Conservation (phyloP, 1,140 invertebrate species). For the Zelostemma sp. region DNA sequence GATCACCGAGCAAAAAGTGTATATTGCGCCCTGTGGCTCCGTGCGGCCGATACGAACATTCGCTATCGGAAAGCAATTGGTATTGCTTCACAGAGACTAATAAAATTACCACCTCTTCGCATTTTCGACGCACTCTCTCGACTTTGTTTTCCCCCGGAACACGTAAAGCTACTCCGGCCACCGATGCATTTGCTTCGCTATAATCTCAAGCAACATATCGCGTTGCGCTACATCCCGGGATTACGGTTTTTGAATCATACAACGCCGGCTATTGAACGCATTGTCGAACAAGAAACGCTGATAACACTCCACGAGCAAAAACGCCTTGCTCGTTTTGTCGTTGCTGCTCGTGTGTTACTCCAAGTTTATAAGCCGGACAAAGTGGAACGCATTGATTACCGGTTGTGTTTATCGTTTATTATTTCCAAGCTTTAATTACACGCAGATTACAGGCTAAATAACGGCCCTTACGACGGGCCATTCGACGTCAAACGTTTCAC, state of each 20-base stretch:
- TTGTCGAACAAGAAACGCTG: constrained; percentile 4
- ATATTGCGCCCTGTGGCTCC: constrained; percentile 1
- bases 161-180: constrained; percentile 3
- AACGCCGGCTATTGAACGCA: neutral
- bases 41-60: constrained; percentile 5
- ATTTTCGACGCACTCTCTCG: constrained; percentile 1
- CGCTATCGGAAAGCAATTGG: constrained; percentile 19
- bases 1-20: constrained; percentile 6
- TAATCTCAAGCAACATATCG: constrained; percentile 9
- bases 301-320: neutral
- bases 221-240: neutral
- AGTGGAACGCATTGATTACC: no score
- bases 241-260: constrained; percentile 6
- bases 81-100: constrained; percentile 8
- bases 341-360: no score
- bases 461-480: no score
- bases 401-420: no score
- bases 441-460: no score
- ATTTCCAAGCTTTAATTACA: no score
- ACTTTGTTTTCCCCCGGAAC: neutral
- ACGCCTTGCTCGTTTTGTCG: no score
- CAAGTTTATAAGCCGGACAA: no score
- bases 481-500: constrained; percentile 16
- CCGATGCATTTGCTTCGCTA: constrained; percentile 1
- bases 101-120: neutral